A percentile compares a stretch with the other conserved stretches of the same genome.
These are phyloP conservation scores for Strigamia transsilvanica DNA, from an alignment of 2,888 invertebrate genomes.

Conservation along the genomic window DNA sequence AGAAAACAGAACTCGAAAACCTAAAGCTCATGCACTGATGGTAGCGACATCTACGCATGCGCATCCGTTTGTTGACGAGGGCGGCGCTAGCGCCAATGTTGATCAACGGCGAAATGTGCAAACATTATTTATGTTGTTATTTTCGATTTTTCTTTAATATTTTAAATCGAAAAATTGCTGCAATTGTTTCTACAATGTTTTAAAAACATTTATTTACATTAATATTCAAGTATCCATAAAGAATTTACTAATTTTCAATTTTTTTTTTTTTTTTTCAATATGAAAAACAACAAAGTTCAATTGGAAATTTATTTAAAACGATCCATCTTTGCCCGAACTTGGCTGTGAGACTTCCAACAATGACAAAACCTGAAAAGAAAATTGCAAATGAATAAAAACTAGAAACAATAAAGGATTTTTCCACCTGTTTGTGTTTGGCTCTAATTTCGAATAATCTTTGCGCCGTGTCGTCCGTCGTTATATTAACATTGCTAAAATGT, in stretches of 20 bases:
- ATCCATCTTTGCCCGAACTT: background rate
- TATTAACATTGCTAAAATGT: background rate
- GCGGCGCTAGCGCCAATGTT: background rate
- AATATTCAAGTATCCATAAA: too few relatives aligned
- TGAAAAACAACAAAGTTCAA: background rate
- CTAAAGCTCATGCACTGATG: constrained; percentile 9
- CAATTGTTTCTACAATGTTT: too few relatives aligned
- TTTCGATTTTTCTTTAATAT: too few relatives aligned
- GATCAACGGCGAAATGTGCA: background rate
- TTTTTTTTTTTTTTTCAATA: background rate
- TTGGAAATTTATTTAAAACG: background rate
- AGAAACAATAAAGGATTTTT: background rate
- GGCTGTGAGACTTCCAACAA: background rate
- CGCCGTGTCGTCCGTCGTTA: background rate
- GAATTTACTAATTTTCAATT: too few relatives aligned
- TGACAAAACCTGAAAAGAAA: background rate
- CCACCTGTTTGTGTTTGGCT: constrained; percentile 1
- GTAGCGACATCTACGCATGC: background rate
- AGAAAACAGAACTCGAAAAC: constrained; percentile 32
- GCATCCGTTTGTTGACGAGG: background rate
- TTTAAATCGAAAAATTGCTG: too few relatives aligned
- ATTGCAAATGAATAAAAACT: too few relatives aligned
- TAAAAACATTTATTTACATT: too few relatives aligned
- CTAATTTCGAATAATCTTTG: background rate
- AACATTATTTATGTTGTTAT: too few relatives aligned